Evolutionary conservation across 1,140 invertebrate species (phyloP), one percentile per base, ranked within the genome.

Genomic region (Bombus terrestris): DNA sequence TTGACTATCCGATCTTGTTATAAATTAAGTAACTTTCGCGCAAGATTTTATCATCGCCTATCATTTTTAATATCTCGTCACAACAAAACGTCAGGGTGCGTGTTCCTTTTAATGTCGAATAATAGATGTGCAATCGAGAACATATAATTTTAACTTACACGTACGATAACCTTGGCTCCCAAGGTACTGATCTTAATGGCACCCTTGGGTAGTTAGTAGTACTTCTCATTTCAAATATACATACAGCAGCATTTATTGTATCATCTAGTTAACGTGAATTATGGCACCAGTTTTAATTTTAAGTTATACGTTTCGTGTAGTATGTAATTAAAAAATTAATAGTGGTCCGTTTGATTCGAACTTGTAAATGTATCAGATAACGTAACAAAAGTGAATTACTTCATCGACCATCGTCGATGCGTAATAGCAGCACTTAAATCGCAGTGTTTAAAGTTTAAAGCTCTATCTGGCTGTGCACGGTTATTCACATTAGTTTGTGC

Each of bases 11-110:
- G 39, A 64, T 81, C 83, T 77, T 32, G 59, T 86, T 82, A 64
- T 86, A 88, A 90, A 92, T 91, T 86, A 87, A 78, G 59, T 41
- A 47, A 64, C 78, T 88, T 92, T 89, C 87, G 89, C 76, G 69
- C 47, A 35, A 13, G 75, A 81, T 80, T 53, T 53, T 74, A 68
- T 80, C 83, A 47, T 18, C 13, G 15, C 28, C 22, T 32, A 47
- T 79, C 62, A 4, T 43, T 41, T 35, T 47, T n/a, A 35, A 79
- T 76, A 28, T 77, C 28, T 47, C 28, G 18, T 32, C 39, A 32
- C 57, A 41, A 22, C 37, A 41, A 64, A 41, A 25, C 28, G 15
- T 18, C 41, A 41, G 37, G 32, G 13, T 41, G 28, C 37, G 22
- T 39, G 35, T 32, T 77, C 22, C 35, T 15, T 39, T 41, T 53